Evolutionary conservation across 1,140 invertebrate genomes (phyloP), one percentile per base, ranked within the genome.

Genomic region (Trichoplusia ni): DNA sequence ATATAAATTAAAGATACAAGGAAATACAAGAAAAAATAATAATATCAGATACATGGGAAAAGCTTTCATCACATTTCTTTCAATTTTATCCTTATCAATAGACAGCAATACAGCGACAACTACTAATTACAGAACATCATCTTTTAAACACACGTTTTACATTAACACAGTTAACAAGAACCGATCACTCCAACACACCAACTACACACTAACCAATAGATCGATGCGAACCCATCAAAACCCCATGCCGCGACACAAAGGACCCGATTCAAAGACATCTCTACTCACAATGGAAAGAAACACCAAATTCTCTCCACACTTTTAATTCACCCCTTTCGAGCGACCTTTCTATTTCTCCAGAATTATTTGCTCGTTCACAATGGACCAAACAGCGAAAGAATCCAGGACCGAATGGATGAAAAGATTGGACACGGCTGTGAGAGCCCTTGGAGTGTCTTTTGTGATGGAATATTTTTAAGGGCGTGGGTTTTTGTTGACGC

Each of bases 321-420:
- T 60, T 46, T 31, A 47, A 60, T 60, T 42, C 40, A 35, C 18
- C 29, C 37, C 40, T 54, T 25, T 18, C 54, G 37, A 18, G 16
- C 19, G 13, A 18, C 47, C 35, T 59, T 60, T 60, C 51, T 44
- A 19, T 23, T 63, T 63, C 60, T 35, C 37, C 25, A 11, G 35
- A 35, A 53, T 47, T 53, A 63, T 63, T 63, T 63, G 38, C 37
- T 29, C 61, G 27, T 18, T 37, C 37, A 63, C 61, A 63, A 53
- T 63, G 13, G 35, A 37, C 46, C 61, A 54, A 54, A 63, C 61
- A 63, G 53, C 46, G 61, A 54, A 63, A 63, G 61, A 54, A 63
- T 63, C 14, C 35, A 44, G 11, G 9, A 13, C 27, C 42, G 38
- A 58, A 60, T 60, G 56, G 31, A 60, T 33, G 38, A 60, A 60